Conservation (phyloP, 2,797 vertebrate species). For the Spatula versicolor region DNA sequence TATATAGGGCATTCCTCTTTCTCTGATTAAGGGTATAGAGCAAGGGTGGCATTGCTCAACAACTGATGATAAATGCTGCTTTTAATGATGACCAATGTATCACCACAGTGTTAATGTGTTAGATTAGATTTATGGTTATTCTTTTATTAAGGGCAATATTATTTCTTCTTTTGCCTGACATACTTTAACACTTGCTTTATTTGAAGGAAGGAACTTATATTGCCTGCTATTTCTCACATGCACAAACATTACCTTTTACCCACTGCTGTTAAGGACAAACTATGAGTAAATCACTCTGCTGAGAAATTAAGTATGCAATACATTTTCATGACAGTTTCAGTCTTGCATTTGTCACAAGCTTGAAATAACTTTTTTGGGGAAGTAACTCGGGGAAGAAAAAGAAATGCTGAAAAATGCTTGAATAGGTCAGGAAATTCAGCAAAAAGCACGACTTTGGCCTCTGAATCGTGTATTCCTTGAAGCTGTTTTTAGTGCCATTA, state of each 20-base stretch:
- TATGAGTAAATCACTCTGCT: conserved; percentile 4
- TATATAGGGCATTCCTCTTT: not conserved
- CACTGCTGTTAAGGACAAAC: not conserved
- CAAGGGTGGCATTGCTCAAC: conserved; percentile 2
- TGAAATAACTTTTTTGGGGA: not conserved
- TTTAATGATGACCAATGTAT: not conserved
- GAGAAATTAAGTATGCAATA: conserved; percentile 35
- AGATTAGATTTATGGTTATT: conserved; percentile 15
- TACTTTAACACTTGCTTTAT: not conserved
- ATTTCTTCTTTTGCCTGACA: not conserved
- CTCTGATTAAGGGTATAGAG: not conserved
- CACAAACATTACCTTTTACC: conserved; percentile 37
- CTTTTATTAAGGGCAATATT: not conserved
- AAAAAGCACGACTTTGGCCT: not conserved
- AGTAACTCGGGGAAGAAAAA: not conserved
- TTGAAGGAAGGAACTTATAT: not conserved
- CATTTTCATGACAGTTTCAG: conserved; percentile 15
- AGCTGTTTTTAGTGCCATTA: not conserved
- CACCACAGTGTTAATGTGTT: not conserved
- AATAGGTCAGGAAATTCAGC: not conserved
- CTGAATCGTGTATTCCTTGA: not conserved
- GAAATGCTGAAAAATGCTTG: not conserved
- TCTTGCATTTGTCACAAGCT: not conserved
- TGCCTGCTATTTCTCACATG: conserved; percentile 23
- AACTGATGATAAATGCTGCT: not conserved